Conservation (phyloP, 2,888 invertebrate species). For the Sinopyrophorus schimmeli region DNA sequence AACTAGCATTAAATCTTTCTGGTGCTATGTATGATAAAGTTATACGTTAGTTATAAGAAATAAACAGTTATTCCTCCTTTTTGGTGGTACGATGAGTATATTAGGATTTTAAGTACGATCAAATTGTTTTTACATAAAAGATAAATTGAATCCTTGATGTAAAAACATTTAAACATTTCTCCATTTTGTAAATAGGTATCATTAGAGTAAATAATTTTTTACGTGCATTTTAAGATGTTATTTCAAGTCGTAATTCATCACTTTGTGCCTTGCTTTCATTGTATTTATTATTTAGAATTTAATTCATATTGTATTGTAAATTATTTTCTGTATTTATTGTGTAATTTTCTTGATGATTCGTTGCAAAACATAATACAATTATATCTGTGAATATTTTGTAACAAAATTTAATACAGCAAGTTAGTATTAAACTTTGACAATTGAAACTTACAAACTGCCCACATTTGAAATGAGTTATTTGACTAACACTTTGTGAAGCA, state of each 20-base stretch:
- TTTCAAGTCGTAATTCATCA: slow-evolving; percentile 41
- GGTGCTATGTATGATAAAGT: slow-evolving; percentile 28
- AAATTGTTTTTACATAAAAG: slow-evolving; percentile 11
- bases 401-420: too few species aligned
- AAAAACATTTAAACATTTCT: slow-evolving; percentile 11
- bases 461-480: too few species aligned
- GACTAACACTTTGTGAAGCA: too few species aligned
- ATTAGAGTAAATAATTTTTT: slow-evolving; percentile 25
- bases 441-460: too few species aligned
- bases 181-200: slow-evolving; percentile 25
- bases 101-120: slow-evolving; percentile 3
- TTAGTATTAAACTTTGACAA: too few species aligned
- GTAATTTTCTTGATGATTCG: slow-evolving; percentile 38
- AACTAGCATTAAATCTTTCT: slow-evolving; percentile 15
- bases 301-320: slow-evolving; percentile 39
- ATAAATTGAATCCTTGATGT: slow-evolving; percentile 10
- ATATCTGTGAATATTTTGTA: slow-evolving; percentile 22
- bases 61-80: slow-evolving; percentile 17
- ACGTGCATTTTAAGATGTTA: slow-evolving; percentile 24
- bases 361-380: slow-evolving; percentile 27
- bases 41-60: slow-evolving; percentile 17
- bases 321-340: slow-evolving; percentile 49
- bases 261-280: slow-evolving; percentile 49
- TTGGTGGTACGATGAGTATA: slow-evolving; percentile 11
- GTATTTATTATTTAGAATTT: slow-evolving; percentile 41